Base-by-base conservation (phyloP, 2,797 vertebrate genomes). In the Eidolon dupreanum region DNA sequence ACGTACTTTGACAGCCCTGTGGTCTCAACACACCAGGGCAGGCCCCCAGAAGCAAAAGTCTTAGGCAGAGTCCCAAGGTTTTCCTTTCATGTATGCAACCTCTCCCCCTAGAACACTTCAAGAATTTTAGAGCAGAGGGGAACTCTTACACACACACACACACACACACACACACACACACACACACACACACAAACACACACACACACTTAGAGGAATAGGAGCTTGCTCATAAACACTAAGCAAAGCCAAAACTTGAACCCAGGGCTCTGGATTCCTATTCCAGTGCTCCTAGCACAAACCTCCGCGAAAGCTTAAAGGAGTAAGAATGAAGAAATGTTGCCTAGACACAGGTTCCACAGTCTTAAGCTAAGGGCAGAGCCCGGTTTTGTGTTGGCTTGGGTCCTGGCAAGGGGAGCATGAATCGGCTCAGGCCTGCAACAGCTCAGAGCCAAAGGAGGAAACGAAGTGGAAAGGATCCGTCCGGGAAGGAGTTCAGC, bases 161-260 rank as follows among this genome's bases (percentile, higher is more conserved):
- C 49, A 0, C 49, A 0, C 49, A 1, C 49, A 1, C 49, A 0
- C 49, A 1, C 49, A 16, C 49, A 49, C 49, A 49, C 49, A 49
- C 49, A 49, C 49, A 49, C 49, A 49, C 49, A 49, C 49, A 49
- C 49, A 49, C 49, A 49, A 15, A 49, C 49, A 49, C 49, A 49
- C 46, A 49, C 49, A 49, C 49, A 49, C 49, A 49, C 15, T 71
- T 73, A 75, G 57, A 83, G 24, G 38, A 85, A 93, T 24, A 65
- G 2, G 26, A 66, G 33, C 75, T 88, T 89, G 3, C 36, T 36
- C 78, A n/a, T 33, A 73, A 63, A 73, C 20, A 79, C 10, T 31
- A 53, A 65, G 51, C 43, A 87, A 96, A 92, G 41, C 2, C 49
- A 49, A 70, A 92, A 41, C 70, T 36, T 75, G 75, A 92, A 70